phyloP scores from a whole-genome alignment of 2,888 invertebrate species.

The Nomada fucata region DNA sequence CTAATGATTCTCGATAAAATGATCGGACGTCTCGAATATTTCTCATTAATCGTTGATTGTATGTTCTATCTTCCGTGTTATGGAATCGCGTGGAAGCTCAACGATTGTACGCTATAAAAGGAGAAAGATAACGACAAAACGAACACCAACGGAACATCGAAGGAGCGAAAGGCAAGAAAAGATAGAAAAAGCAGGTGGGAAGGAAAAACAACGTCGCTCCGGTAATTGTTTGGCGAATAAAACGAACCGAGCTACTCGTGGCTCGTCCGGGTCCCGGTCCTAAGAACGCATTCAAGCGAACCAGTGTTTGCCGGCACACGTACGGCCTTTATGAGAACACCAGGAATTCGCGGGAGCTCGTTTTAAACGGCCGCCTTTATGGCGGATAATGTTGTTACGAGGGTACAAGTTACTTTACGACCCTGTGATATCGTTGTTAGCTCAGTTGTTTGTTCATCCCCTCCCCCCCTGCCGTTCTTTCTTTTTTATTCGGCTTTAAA shows the following conservation, averaged over 20 bases:
- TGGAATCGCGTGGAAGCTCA: constrained; percentile 31
- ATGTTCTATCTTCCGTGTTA: constrained; percentile 44
- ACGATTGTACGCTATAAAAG: too few species aligned
- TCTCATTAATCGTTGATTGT: neutral
- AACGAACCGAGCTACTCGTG: constrained; percentile 28
- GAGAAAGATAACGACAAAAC: neutral
- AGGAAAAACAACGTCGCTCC: constrained; percentile 12
- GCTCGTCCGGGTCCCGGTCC: neutral
- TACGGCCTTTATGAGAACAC: constrained; percentile 24
- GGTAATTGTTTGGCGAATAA: constrained; percentile 60
- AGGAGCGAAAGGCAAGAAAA: neutral
- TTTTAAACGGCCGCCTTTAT: constrained; percentile 42
- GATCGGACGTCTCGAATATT: neutral
- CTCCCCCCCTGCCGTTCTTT: too few species aligned
- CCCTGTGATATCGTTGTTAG: neutral
- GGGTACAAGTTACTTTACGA: constrained; percentile 39
- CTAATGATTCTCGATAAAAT: neutral
- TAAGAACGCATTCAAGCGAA: constrained; percentile 28
- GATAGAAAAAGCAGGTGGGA: neutral
- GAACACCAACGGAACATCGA: neutral
- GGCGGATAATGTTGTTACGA: constrained; percentile 39
- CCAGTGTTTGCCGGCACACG: neutral
- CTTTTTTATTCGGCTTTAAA: neutral
- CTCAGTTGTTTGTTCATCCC: neutral
- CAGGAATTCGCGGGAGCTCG: constrained; percentile 40